Conservation (phyloP, 2,888 invertebrate genomes). For the Xestia ashworthii region DNA sequence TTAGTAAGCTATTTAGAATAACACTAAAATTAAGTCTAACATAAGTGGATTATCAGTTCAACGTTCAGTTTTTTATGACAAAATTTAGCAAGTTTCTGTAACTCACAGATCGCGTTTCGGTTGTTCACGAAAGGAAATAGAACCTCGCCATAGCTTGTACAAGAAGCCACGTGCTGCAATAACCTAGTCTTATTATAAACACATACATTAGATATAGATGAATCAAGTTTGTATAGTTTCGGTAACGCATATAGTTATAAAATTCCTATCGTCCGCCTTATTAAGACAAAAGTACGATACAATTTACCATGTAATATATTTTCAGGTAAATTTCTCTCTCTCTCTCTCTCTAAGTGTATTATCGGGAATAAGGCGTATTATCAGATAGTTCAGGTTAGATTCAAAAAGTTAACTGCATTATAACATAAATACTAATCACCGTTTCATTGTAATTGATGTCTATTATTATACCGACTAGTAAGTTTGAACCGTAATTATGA, state of each 20-base stretch:
- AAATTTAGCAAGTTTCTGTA: slow-evolving; percentile 46
- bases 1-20: slow-evolving; percentile 15
- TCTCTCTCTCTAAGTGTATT: neutral
- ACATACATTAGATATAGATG: slow-evolving; percentile 44
- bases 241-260: neutral
- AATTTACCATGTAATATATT: neutral
- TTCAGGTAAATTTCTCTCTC: neutral
- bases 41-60: slow-evolving; percentile 44
- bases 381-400: slow-evolving; percentile 5
- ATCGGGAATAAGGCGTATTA: neutral
- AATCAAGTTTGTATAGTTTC: slow-evolving; percentile 38
- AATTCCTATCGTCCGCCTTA: neutral
- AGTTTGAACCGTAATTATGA: slow-evolving; percentile 33
- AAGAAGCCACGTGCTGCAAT: slow-evolving; percentile 52
- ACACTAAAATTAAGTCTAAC: slow-evolving; percentile 18
- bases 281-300: neutral
- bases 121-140: slow-evolving; percentile 51
- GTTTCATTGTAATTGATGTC: slow-evolving; percentile 20
- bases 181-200: slow-evolving; percentile 41
- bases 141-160: slow-evolving; percentile 56
- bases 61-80: slow-evolving; percentile 48
- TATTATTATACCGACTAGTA: neutral
- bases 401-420: neutral
- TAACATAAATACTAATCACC: neutral
- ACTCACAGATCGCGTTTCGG: slow-evolving; percentile 46